Conservation (phyloP, 1,140 invertebrate genomes). For the Triops cancriformis region DNA sequence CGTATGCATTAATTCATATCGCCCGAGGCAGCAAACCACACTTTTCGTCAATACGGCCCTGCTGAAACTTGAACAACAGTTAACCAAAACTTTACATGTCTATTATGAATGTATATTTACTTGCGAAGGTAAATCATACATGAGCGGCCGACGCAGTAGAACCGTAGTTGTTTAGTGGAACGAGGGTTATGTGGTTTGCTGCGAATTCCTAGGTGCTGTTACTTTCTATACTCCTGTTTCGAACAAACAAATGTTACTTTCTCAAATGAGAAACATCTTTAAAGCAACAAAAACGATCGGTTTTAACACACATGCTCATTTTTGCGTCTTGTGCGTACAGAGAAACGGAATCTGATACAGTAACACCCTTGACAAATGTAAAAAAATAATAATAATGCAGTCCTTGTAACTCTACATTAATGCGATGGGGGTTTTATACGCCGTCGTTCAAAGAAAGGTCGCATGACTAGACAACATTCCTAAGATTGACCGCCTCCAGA, state of each 20-base stretch:
- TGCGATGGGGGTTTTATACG: too few relatives aligned
- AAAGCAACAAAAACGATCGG: too few relatives aligned
- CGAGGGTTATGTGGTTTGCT: slow-evolving; percentile 27
- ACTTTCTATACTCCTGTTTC: neutral
- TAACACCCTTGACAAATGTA: too few relatives aligned
- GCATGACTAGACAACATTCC: neutral
- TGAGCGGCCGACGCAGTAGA: slow-evolving; percentile 20
- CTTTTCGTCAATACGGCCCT: neutral
- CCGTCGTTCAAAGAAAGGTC: too few relatives aligned
- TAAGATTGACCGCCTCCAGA: neutral
- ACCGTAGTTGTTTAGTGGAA: slow-evolving; percentile 24
- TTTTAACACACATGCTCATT: too few relatives aligned
- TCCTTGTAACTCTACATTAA: too few relatives aligned
- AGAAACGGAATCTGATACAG: too few relatives aligned
- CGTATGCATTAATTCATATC: neutral
- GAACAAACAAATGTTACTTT: neutral
- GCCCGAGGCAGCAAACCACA: slow-evolving; percentile 28
- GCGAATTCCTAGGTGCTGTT: slow-evolving; percentile 25
- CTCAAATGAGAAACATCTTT: neutral
- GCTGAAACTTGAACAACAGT: neutral
- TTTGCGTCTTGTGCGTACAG: too few relatives aligned
- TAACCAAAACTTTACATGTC: neutral
- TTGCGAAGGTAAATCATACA: slow-evolving; percentile 7
- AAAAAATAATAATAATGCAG: too few relatives aligned
- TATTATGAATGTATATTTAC: neutral